Base-by-base conservation (phyloP, 2,888 invertebrate genomes). In the Cenopis cana region DNA sequence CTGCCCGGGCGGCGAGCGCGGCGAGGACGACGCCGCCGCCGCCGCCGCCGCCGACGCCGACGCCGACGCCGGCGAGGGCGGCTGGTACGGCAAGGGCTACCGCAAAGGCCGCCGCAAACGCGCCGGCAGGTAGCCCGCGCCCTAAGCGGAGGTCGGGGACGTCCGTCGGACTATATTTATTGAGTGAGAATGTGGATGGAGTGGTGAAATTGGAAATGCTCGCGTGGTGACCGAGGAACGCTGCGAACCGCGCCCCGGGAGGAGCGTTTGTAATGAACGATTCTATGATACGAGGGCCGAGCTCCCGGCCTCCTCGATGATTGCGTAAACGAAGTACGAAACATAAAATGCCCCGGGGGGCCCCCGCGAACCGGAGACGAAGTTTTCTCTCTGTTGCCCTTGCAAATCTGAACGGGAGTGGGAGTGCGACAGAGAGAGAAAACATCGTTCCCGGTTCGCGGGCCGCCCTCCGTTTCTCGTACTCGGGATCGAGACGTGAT, bases 61-160 rank as follows among this genome's bases (percentile, higher is more conserved):
- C 70, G 76, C 62, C 56, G 77, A 69, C 64, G 76, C 12, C 20
- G 88, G 82, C 81, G 84, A 81, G 76, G 86, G 84, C 79, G 97
- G 97, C 62, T 98, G 97, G 98, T 97, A 97, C 91, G 97, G 98
- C 74, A 97, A 97, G 93, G 98, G 98, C 9, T 97, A 96, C 88
- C 95, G 96, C 78, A 97, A 97, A 90, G 95, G 95, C 57, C 94
- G 95, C 59, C 94, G 94, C 76, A 86, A 90, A 50, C 91, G 92
- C n/a, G n/a, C n/a, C n/a, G n/a, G n/a, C 76, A 93, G 94, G 90
- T 90, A 90, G 87, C 88, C 76, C 72, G 59, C 14, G 12, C 64
- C 59, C n/a, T n/a, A n/a, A n/a, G n/a, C n/a, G n/a, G n/a, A n/a
- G n/a, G n/a, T n/a, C n/a, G n/a, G n/a, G n/a, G n/a, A n/a, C n/a